Base-by-base conservation (phyloP, 2,888 invertebrate species). In the Watsonalla binaria region DNA sequence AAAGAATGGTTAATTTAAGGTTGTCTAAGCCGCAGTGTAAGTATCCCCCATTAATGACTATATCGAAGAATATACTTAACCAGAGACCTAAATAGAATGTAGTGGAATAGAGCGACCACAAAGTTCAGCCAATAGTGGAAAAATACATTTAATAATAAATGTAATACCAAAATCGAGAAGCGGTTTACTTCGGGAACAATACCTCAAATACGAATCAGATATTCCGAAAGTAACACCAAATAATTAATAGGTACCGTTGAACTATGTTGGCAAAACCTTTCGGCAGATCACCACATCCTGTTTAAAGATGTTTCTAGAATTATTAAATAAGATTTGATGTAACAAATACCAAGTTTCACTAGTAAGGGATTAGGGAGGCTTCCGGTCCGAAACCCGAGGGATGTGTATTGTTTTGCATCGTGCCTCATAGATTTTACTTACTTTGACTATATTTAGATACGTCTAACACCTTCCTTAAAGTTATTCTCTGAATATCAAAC, bases 291-390 rank as follows among this genome's bases (percentile, higher is more conserved):
- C 89, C 88, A 76, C 90, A 86, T 88, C 90, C 90, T 88, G 88
- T 82, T 82, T 82, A 82, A 83, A 86, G 85, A 86, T 88, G 85
- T 86, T 85, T 84, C 82, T 82, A 80, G 89, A 90, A 90, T 90
- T 88, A 90, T 90, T 91, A 91, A 91, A 84, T 90, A 91, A 90
- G 90, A 90, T 89, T 81, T 82, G 84, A 80, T 77, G 80, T 81
- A 77, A 81, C 78, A 82, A 84, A 84, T 84, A 76, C 69, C 68
- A 84, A 86, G 84, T 86, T 87, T 82, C 74, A 73, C 71, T 78
- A 77, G 67, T 74, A 74, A 76, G 80, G 84, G 84, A 76, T 76
- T 70, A 72, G 78, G 82, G 81, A 72, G 55, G 62, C 82, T 82
- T 88, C 86, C 90, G 86, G 88, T 84, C 82, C 80, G 76, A 80